A percentile compares a stretch with the other conserved stretches of the same genome.
These are phyloP conservation scores for Dorcus parallelipipedus DNA, from an alignment of 2,888 invertebrate genomes.

Conservation along the genomic window DNA sequence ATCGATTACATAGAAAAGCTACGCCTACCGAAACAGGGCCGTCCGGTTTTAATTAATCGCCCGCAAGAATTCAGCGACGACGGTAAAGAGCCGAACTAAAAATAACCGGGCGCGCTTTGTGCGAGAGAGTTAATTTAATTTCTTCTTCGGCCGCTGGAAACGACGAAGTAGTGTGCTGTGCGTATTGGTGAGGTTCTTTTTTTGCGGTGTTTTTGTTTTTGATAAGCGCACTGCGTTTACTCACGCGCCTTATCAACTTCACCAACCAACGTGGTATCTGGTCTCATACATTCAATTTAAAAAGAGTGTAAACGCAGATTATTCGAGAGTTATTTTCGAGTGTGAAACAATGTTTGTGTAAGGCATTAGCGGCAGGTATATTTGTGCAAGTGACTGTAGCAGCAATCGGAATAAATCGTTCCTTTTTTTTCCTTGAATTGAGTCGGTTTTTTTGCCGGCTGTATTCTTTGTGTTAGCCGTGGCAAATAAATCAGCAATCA, in stretches of 20 bases:
- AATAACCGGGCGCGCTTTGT: background rate
- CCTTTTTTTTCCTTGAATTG: background rate
- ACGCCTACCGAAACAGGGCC: background rate
- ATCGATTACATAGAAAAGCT: background rate
- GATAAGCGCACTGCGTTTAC: no score
- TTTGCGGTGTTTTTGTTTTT: no score
- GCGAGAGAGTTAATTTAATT: background rate
- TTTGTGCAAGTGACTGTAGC: background rate
- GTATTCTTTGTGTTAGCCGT: background rate
- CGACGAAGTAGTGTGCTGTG: no score
- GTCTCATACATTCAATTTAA: no score
- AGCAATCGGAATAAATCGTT: background rate
- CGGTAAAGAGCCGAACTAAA: background rate
- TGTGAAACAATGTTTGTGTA: background rate
- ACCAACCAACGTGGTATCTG: no score
- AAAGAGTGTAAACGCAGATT: no score
- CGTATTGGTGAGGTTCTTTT: no score
- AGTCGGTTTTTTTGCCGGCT: background rate
- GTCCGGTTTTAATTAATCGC: no score
- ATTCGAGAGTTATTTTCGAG: no score
- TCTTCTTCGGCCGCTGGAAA: no score
- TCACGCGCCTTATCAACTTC: no score
- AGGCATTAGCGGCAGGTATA: background rate
- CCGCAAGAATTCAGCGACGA: background rate
- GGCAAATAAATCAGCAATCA: slow-evolving; percentile 27